Evolutionary conservation across 1,140 invertebrate species (phyloP).

Genomic region (Stenopsyche tienmushanensis): DNA sequence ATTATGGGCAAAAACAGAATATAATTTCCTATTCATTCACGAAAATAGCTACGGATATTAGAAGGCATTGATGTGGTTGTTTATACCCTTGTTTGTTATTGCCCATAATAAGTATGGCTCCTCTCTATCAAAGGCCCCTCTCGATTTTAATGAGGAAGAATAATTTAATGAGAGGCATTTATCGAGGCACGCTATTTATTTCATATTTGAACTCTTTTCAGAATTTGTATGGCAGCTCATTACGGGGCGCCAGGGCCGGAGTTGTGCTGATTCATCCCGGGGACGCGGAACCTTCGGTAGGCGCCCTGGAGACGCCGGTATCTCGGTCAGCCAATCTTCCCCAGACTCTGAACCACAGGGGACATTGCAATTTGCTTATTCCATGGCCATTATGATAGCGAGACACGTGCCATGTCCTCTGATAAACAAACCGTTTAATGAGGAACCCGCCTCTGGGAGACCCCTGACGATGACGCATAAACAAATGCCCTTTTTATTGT

Average conservation of each 20-base stretch:
- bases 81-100: no score
- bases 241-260: not conserved
- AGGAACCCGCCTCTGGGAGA: not conserved
- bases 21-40: no score
- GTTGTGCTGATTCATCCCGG: not conserved
- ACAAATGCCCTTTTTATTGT: not conserved
- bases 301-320: constrained; percentile 1
- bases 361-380: constrained; percentile 33
- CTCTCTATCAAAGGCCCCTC: not conserved
- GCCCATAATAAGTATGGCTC: no score
- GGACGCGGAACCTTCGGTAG: not conserved
- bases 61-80: no score
- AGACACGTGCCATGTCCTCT: constrained; percentile 26
- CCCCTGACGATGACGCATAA: constrained; percentile 4
- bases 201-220: not conserved
- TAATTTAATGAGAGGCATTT: not conserved
- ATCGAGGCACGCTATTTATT: not conserved
- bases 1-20: no score
- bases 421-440: constrained; percentile 26
- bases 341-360: not conserved
- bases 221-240: constrained; percentile 4
- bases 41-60: no score
- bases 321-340: not conserved
- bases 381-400: constrained; percentile 25
- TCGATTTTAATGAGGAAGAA: not conserved